Percentiles rank a stretch among this genome's conserved stretches.
Evolutionary conservation across 2,888 invertebrate species (phyloP).

Genomic region (Drosophila kambysellisi): DNA sequence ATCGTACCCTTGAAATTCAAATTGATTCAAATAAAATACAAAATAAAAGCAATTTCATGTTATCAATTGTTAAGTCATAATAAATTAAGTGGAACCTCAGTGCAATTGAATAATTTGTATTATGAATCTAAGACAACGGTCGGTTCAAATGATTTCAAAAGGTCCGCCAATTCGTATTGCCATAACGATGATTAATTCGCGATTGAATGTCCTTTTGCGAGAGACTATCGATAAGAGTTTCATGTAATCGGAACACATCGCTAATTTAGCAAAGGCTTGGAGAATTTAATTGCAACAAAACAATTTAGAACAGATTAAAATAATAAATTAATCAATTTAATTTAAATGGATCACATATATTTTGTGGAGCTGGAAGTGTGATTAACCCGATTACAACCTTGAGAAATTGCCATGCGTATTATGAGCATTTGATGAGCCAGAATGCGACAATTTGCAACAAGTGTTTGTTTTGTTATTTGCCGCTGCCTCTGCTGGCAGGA

Average conservation of each 20-base stretch:
- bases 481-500: slow-evolving; percentile 31
- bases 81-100: slow-evolving; percentile 45
- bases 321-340: slow-evolving; percentile 28
- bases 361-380: slow-evolving; percentile 43
- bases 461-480: slow-evolving; percentile 59
- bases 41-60: slow-evolving; percentile 51
- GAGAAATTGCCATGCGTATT: slow-evolving; percentile 52
- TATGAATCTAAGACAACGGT: slow-evolving; percentile 1
- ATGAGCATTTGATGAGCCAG: slow-evolving; percentile 42
- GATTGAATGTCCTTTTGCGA: slow-evolving; percentile 30
- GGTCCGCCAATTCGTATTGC: slow-evolving; percentile 2
- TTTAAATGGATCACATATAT: slow-evolving; percentile 46
- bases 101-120: slow-evolving; percentile 17
- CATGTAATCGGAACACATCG: slow-evolving; percentile 6
- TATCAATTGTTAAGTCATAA: slow-evolving; percentile 41
- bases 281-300: slow-evolving; percentile 22
- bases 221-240: slow-evolving; percentile 28
- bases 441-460: slow-evolving; percentile 61
- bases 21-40: slow-evolving; percentile 57
- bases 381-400: slow-evolving; percentile 51
- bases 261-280: slow-evolving; percentile 23
- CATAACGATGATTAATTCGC: slow-evolving; percentile 5
- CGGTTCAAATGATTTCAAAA: slow-evolving; percentile 15
- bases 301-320: slow-evolving; percentile 35
- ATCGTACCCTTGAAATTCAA: slow-evolving; percentile 72